phyloP scores from a whole-genome alignment of 2,113 vertebrate species.

The Mirza zaza region DNA sequence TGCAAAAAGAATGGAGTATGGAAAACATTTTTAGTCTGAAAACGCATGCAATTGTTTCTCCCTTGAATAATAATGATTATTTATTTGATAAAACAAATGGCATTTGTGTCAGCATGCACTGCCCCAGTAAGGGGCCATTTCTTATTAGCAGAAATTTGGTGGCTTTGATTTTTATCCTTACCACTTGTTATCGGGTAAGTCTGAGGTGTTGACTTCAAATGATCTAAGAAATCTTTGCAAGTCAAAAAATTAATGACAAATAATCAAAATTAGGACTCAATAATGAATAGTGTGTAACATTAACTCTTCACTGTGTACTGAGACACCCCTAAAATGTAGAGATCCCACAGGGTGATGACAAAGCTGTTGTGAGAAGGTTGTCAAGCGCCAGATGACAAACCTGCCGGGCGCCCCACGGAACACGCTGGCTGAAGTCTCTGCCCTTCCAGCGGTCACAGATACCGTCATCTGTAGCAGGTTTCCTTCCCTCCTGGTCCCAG shows the following conservation, averaged over 20 bases:
- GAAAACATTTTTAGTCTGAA: neutral
- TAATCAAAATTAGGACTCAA: neutral
- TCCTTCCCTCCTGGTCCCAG: neutral
- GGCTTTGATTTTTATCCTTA: neutral
- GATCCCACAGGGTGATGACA: neutral
- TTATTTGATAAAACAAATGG: neutral
- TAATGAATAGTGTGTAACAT: neutral
- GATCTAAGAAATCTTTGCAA: neutral
- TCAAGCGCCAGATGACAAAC: accelerated
- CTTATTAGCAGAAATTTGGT: neutral
- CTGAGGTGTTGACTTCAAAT: neutral
- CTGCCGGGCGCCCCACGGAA: too few species aligned
- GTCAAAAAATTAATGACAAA: neutral
- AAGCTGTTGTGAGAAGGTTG: neutral
- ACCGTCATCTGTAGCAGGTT: too few species aligned
- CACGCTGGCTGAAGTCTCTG: neutral
- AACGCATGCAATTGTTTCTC: accelerated
- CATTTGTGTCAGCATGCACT: accelerated
- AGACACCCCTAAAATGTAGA: neutral
- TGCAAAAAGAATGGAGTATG: too few species aligned
- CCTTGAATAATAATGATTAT: neutral
- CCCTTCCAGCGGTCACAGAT: too few species aligned
- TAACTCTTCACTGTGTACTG: neutral
- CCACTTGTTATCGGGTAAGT: neutral
- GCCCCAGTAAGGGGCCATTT: neutral